Evolutionary conservation across 2,113 vertebrate genomes (phyloP), one percentile per base, ranked within the genome.

Genomic region (Gila orcuttii): DNA sequence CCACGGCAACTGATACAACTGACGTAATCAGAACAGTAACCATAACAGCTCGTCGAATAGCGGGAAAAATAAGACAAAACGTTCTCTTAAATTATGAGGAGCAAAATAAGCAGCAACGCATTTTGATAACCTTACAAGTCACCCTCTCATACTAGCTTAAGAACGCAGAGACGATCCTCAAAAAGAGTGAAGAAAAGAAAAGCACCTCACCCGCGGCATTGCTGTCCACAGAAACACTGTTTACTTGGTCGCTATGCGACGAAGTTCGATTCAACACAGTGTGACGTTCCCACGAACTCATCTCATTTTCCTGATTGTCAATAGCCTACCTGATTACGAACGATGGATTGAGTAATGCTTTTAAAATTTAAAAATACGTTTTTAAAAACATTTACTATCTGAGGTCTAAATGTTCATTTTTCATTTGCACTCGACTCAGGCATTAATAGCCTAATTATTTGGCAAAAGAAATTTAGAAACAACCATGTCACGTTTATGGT

Each of bases 161-260:
- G 42, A 68, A 31, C 13, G 23, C 45, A 33, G 62, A 73, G 66
- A 59, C 39, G 12, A 71, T 71, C 47, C 33, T 21, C 42, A 82
- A 3, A 80, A 86, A 59, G 1, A 33, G 31, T 78, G 3, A 55
- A 39, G 79, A 2, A 3, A 8, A 1, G 50, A 74, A 68, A 82
- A 90, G 85, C 74, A 78, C n/a, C 93, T 89, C 92, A 95, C 93
- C 94, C 94, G 93, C 86, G 78, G 88, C 88, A 84, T 89, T 69
- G 90, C 89, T 90, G 89, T 89, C 81, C 76, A 82, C 82, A 83
- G 87, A 31, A 80, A 42, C 42, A 66, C 17, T 89, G 92, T 93
- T 92, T 89, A 84, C 78, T 36, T 45, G 52, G 94, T 94, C 92
- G 75, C 94, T 78, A 79, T 82, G 94, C 80, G 88, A 95, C 93